Evolutionary conservation across 2,888 invertebrate genomes (phyloP), one percentile per base, ranked within the genome.

Genomic region (Neria commutata): DNA sequence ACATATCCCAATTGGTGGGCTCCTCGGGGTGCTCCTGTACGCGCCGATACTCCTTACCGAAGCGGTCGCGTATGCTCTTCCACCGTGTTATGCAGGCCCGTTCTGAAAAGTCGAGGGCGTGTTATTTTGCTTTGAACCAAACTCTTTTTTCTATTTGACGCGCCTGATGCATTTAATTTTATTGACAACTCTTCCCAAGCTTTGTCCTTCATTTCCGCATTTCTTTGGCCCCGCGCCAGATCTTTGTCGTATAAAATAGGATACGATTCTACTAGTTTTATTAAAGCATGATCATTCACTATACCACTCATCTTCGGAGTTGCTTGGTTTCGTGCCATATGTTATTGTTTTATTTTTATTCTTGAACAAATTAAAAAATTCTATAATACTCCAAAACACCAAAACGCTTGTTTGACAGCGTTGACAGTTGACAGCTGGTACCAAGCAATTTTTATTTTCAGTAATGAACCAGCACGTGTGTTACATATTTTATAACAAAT

Each of bases 1-100:
- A 77, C 64, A 79, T 67, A 19, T 79, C 75, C 77, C 77, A 77
- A 50, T 71, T 73, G 8, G 76, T 75, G 5, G 72, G 68, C 2
- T 71, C 72, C 1, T 72, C 66, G 0, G 78, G 69, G 19, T 72
- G 65, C 26, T 75, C 74, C 46, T 76, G 78, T 23, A 74, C 70
- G 0, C 76, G 69, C 0, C 77, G 65, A 16, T 70, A 75, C 34
- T 78, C 77, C 46, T 76, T 78, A 2, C 78, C 79, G 59, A 79
- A 77, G 1, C 77, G 69, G 60, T 77, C 77, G 0, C 79, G 66
- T 45, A 77, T 68, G 37, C 78, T 78, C 49, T 77, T 77, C 77
- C 77, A 77, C 4, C 77, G 71, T 6, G 77, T 77, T 2, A 78
- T 79, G 52, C 79, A 77, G 8, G 77, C 76, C 2, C 77, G 58